Percentiles rank a stretch among this genome's conserved stretches.
Conservation (phyloP, 2,888 invertebrate genomes). For the Fragum fragum region DNA sequence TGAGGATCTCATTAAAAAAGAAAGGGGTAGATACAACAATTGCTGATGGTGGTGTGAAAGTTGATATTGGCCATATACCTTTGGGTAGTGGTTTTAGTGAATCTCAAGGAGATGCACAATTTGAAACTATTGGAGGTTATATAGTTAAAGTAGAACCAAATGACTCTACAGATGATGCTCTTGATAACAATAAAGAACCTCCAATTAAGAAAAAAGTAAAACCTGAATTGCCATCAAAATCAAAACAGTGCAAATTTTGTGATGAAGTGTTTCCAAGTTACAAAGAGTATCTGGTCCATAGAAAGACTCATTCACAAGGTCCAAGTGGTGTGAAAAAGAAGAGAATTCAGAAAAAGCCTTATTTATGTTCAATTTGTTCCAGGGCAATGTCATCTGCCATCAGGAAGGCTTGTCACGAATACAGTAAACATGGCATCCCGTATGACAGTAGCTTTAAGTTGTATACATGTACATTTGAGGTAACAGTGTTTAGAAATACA, state of each 20-base stretch:
- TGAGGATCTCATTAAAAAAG: neutral
- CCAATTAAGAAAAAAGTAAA: neutral
- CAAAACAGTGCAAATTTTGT: slow-evolving; percentile 1
- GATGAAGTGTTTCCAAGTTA: neutral
- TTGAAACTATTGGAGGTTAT: neutral
- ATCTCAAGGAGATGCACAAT: neutral
- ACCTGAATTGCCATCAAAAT: neutral
- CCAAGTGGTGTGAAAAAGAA: neutral
- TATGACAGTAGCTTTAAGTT: slow-evolving; percentile 47
- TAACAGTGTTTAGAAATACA: neutral
- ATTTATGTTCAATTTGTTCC: slow-evolving; percentile 43
- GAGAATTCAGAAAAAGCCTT: neutral
- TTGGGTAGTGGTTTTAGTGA: neutral
- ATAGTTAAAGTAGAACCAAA: neutral
- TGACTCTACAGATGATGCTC: neutral
- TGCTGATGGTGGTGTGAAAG: neutral
- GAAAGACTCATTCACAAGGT: slow-evolving; percentile 40
- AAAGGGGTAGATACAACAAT: neutral
- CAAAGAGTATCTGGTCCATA: slow-evolving; percentile 25
- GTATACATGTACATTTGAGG: slow-evolving; percentile 47
- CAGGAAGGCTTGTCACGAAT: slow-evolving; percentile 44
- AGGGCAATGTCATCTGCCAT: slow-evolving; percentile 30
- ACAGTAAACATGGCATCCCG: slow-evolving; percentile 54
- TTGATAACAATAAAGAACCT: neutral
- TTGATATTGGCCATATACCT: neutral